These are phyloP conservation scores for Poeciliopsis occidentalis DNA, from an alignment of 2,113 vertebrate genomes.

Conservation along the genomic window DNA sequence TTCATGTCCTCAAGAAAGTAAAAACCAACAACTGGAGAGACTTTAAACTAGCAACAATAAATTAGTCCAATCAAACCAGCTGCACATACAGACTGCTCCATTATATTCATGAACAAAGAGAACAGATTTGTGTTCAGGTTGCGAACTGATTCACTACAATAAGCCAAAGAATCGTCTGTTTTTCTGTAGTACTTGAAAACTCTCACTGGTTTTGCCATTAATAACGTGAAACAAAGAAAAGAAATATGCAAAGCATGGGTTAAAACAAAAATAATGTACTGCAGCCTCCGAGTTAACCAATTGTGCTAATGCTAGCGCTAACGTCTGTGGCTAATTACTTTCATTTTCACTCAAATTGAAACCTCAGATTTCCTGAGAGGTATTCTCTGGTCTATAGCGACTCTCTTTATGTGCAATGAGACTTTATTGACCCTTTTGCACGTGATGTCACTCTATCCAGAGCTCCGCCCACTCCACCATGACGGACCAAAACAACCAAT, in stretches of 20 bases:
- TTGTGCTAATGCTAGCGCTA: neutral
- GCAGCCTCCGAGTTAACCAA: too few species aligned
- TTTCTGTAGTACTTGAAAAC: neutral
- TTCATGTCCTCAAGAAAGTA: constrained; percentile 22
- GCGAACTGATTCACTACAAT: neutral
- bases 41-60: constrained; percentile 6
- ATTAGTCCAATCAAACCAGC: neutral
- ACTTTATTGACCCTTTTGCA: neutral
- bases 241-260: too few species aligned
- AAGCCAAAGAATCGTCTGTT: neutral
- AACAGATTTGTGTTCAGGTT: neutral
- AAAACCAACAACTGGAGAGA: constrained; percentile 25
- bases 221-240: too few species aligned
- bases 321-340: neutral
- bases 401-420: neutral
- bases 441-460: too few species aligned
- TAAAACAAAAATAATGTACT: neutral
- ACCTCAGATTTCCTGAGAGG: neutral
- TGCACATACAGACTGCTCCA: neutral
- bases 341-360: neutral
- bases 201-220: too few species aligned
- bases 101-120: neutral
- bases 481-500: too few species aligned
- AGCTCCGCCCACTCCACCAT: too few species aligned
- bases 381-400: neutral